phyloP scores from a whole-genome alignment of 1,140 invertebrate genomes.

The Papilio polytes region DNA sequence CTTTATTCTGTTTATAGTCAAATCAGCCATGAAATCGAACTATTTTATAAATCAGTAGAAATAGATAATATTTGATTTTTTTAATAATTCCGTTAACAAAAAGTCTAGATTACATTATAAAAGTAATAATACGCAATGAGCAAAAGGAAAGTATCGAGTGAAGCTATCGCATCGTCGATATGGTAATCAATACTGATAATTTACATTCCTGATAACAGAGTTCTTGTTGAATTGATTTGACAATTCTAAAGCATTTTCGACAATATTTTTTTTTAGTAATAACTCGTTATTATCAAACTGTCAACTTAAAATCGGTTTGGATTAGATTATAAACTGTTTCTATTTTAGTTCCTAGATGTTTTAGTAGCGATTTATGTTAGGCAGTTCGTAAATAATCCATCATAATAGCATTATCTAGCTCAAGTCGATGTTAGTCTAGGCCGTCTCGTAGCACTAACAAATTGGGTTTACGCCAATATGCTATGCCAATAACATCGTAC shows the following conservation, averaged over 20 bases:
- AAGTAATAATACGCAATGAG: constrained; percentile 41
- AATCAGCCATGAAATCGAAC: neutral
- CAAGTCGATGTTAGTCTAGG: constrained; percentile 49
- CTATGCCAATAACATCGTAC: constrained; percentile 3
- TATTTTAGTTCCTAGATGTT: neutral
- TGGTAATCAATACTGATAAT: constrained; percentile 74
- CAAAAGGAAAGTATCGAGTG: constrained; percentile 56
- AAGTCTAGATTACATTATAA: constrained; percentile 42
- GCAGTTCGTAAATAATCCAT: constrained; percentile 54
- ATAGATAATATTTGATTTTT: neutral
- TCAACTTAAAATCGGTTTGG: neutral
- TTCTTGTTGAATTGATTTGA: constrained; percentile 50
- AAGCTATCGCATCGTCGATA: constrained; percentile 65
- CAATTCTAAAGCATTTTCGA: constrained; percentile 1
- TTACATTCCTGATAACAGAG: constrained; percentile 58
- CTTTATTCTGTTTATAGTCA: neutral
- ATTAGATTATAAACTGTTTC: neutral
- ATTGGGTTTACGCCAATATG: constrained; percentile 65
- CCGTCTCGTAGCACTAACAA: constrained; percentile 52
- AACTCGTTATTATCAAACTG: neutral
- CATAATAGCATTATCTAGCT: constrained; percentile 58
- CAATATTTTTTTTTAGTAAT: constrained; percentile 8
- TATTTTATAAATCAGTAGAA: neutral
- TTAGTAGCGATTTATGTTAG: constrained; percentile 26
- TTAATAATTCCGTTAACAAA: neutral